Conservation (phyloP, 2,113 vertebrate species). For the Gobius niger region DNA sequence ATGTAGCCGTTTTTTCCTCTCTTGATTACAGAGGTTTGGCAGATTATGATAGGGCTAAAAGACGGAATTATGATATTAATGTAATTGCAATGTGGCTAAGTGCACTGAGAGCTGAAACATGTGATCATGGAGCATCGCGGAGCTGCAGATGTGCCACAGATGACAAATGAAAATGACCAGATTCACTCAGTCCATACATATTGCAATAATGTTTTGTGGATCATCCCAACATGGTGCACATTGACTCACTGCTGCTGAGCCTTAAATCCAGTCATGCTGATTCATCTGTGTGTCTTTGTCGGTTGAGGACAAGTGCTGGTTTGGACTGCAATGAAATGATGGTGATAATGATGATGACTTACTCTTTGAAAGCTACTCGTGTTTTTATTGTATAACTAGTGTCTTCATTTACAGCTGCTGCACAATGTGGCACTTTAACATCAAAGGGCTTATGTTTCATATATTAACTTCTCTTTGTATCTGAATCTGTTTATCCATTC, state of each 20-base stretch:
- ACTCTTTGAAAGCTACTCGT: not conserved
- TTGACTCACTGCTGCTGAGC: not conserved
- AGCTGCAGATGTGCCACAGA: conserved; percentile 7
- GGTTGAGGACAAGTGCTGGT: not conserved
- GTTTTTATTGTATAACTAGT: no score
- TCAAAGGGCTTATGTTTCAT: no score
- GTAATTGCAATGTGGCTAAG: conserved; percentile 10
- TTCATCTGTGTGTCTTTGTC: not conserved
- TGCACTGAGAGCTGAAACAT: not conserved
- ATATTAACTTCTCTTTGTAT: no score
- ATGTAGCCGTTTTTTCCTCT: not conserved
- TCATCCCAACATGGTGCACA: not conserved
- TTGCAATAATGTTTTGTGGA: not conserved
- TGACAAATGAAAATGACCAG: not conserved
- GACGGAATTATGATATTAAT: conserved; percentile 6
- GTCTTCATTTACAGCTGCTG: no score
- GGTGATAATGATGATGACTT: not conserved
- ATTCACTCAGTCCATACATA: not conserved
- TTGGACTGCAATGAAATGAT: not conserved
- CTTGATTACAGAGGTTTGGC: conserved; percentile 1
- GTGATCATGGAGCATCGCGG: not conserved
- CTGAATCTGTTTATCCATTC: no score
- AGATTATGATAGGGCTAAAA: conserved; percentile 5
- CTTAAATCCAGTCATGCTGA: not conserved
- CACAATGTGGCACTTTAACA: no score